A percentile compares a stretch with the other conserved stretches of the same genome.
These are phyloP conservation scores for Drusus annulatus DNA, from an alignment of 1,140 invertebrate species.

Conservation along the genomic window DNA sequence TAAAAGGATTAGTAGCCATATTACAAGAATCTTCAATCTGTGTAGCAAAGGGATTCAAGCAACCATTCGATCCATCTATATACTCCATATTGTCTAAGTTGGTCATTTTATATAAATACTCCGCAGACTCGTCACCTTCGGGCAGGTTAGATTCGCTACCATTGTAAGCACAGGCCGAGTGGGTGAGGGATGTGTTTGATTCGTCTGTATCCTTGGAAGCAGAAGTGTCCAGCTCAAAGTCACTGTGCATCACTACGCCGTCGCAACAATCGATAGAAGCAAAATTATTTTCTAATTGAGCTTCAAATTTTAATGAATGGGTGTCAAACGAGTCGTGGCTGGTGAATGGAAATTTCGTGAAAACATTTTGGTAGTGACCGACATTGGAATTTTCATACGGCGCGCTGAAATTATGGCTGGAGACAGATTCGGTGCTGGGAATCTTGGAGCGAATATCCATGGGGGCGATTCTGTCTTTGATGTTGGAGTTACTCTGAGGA, in stretches of 20 bases:
- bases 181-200: background rate
- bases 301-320: conserved; percentile 54
- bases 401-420: background rate
- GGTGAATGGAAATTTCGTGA: background rate
- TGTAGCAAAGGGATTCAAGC: conserved; percentile 29
- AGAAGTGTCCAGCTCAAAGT: conserved; percentile 30
- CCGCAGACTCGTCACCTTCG: background rate
- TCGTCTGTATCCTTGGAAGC: background rate
- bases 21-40: conserved; percentile 15
- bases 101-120: conserved; percentile 12
- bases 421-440: background rate
- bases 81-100: conserved; percentile 24
- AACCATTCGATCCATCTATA: conserved; percentile 18
- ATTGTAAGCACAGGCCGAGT: background rate
- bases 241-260: conserved; percentile 17
- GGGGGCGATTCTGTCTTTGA: background rate
- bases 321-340: conserved; percentile 52
- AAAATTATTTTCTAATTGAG: conserved; percentile 53
- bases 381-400: conserved; percentile 4
- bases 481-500: background rate
- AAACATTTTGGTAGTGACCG: conserved; percentile 46
- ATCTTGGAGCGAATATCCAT: background rate
- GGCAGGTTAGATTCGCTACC: background rate
- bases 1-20: conserved; percentile 39
- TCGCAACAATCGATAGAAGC: conserved; percentile 49